Evolutionary conservation across 2,797 vertebrate species (phyloP), one percentile per base, ranked within the genome.

Genomic region (Pseudomugil tenellus): DNA sequence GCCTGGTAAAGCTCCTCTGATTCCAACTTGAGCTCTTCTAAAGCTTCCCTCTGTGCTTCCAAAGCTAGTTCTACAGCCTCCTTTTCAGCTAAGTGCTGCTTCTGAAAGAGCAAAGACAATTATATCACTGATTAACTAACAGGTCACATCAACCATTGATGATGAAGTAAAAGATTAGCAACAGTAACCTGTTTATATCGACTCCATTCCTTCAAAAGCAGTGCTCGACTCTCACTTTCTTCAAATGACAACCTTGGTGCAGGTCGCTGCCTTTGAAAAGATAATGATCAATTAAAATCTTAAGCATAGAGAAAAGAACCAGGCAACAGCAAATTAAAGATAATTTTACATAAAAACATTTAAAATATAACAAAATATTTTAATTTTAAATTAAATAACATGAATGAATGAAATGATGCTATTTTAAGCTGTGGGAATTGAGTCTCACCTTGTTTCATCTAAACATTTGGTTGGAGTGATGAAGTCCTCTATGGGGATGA

Each of bases 401-500:
- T n/a, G n/a, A n/a, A n/a, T n/a, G 6, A 31, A 31, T 3, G 6
- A 31, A 31, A 3, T 31, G 29, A 31, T 31, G 29, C 29, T 31
- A 31, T 31, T 31, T 6, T 31, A 31, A 31, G 29, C 3, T 31
- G 3, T 31, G 32, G 5, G 4, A 54, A 41, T 57, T 35, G 21
- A 73, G 55, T 21, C 23, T 21, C 55, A 98, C 97, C 96, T 95
- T 37, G 63, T 92, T 77, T 94, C 92, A 70, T 97, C 96, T 1
- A 95, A 77, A 78, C 91, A 94, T 68, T 92, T 96, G 8, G 77
- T 1, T 0, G 96, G 92, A 2, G 90, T 88, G 51, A 93, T 71
- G 35, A 97, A 96, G 84, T 99, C 98, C 78, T 98, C 97, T 34
- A 99, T 95, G 4, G 97, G 98, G 85, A 98, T 95, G 12, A 98